These are phyloP conservation scores for Oreochromis spilurus DNA, from an alignment of 2,113 vertebrate species.

Conservation along the genomic window DNA sequence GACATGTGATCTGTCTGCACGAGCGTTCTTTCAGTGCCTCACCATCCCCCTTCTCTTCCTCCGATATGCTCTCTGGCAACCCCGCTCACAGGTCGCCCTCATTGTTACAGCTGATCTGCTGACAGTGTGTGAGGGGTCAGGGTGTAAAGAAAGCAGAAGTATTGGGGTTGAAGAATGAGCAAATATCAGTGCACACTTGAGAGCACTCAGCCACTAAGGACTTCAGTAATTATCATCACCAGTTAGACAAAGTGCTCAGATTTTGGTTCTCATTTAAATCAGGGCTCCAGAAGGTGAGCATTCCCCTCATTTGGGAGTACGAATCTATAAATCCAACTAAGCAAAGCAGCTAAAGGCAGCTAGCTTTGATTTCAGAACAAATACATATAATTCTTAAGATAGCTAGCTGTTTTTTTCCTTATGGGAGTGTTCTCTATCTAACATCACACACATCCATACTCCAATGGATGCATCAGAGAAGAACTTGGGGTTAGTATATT, in stretches of 20 bases:
- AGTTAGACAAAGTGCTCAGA: neutral
- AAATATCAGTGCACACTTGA: neutral
- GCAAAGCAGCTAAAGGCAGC: neutral
- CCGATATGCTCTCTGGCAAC: neutral
- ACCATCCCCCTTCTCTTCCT: neutral
- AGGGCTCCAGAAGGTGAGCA: neutral
- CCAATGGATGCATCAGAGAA: neutral
- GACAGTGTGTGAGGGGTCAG: neutral
- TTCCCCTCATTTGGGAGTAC: neutral
- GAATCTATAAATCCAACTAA: slow-evolving; percentile 20
- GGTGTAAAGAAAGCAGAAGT: neutral
- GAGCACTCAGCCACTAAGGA: neutral
- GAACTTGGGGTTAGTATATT: neutral
- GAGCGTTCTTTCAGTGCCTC: neutral
- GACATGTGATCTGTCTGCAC: slow-evolving; percentile 3
- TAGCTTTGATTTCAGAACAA: neutral
- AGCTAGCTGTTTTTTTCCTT: neutral
- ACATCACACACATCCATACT: neutral
- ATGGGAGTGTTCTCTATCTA: neutral
- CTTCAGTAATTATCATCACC: slow-evolving; percentile 7
- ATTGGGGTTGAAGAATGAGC: neutral
- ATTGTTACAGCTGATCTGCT: neutral
- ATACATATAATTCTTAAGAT: neutral
- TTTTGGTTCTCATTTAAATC: neutral
- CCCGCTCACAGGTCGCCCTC: neutral